A percentile compares a stretch with the other conserved stretches of the same genome.
phyloP scores from a whole-genome alignment of 2,113 vertebrate genomes.

The Regulus satrapa region DNA sequence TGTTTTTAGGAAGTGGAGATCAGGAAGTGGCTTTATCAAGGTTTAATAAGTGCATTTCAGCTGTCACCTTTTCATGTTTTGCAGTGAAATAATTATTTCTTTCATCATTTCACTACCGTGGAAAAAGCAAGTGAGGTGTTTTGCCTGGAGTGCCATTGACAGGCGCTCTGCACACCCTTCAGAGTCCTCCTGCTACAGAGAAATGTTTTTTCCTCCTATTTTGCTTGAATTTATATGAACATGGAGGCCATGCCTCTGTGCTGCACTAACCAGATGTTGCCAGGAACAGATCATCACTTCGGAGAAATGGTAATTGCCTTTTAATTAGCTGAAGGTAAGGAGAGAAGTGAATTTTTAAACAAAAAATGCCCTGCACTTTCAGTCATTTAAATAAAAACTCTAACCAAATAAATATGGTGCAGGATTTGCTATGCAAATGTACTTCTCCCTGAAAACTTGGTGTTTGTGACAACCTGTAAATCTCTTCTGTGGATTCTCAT shows the following conservation, averaged over 20 bases:
- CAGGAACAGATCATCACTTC: neutral
- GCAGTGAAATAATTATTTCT: neutral
- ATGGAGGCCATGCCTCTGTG: neutral
- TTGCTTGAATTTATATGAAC: neutral
- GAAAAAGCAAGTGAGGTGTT: neutral
- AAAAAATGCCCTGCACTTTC: neutral
- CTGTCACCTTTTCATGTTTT: neutral
- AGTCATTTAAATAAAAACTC: neutral
- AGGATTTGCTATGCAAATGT: constrained; percentile 50
- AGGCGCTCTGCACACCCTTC: neutral
- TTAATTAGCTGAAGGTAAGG: constrained; percentile 54
- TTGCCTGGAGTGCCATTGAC: neutral
- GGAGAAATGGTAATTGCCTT: constrained; percentile 59
- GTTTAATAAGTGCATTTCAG: neutral
- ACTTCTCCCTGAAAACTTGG: neutral
- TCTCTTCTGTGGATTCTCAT: neutral
- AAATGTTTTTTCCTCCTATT: neutral
- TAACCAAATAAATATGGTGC: neutral
- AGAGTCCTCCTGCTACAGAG: neutral
- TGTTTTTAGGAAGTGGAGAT: neutral
- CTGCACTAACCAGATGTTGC: neutral
- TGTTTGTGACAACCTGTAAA: neutral
- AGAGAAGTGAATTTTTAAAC: constrained; percentile 18
- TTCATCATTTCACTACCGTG: neutral
- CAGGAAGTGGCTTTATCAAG: neutral